A percentile compares a stretch with the other conserved stretches of the same genome.
These are phyloP conservation scores for Crypturellus undulatus DNA, from an alignment of 2,113 vertebrate genomes.

Conservation along the genomic window DNA sequence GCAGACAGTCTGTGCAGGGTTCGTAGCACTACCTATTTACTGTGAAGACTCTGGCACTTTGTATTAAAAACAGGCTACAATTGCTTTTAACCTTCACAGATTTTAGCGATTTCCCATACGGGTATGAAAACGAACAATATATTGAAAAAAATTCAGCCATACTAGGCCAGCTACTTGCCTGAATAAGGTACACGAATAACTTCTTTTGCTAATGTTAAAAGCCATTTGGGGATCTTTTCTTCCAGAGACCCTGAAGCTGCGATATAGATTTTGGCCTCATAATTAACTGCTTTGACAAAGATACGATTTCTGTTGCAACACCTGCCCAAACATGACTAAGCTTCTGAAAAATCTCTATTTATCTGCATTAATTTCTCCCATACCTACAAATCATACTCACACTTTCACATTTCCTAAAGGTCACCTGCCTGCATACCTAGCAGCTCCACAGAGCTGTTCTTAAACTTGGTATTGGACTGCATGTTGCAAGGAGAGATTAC, in stretches of 20 bases:
- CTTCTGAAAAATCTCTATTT: neutral
- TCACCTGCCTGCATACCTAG: neutral
- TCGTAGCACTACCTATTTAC: neutral
- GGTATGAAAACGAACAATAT: neutral
- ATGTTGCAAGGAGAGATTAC: neutral
- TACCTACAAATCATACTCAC: neutral
- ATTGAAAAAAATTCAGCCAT: neutral
- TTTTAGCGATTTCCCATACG: neutral
- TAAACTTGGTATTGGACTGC: neutral
- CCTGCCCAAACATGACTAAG: neutral
- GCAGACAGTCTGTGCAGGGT: neutral
- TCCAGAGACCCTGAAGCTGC: neutral
- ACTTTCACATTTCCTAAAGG: neutral
- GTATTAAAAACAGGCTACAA: neutral
- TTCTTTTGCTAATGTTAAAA: neutral
- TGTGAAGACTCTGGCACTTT: neutral
- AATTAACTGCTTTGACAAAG: neutral
- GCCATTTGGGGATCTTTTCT: neutral
- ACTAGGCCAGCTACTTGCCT: neutral
- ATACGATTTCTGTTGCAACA: neutral
- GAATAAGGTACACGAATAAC: neutral
- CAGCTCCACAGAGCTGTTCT: neutral
- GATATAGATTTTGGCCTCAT: neutral
- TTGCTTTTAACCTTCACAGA: neutral
- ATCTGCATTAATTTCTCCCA: neutral